Conservation (phyloP, 1,140 invertebrate genomes). For the Drosophila pectinifera region DNA sequence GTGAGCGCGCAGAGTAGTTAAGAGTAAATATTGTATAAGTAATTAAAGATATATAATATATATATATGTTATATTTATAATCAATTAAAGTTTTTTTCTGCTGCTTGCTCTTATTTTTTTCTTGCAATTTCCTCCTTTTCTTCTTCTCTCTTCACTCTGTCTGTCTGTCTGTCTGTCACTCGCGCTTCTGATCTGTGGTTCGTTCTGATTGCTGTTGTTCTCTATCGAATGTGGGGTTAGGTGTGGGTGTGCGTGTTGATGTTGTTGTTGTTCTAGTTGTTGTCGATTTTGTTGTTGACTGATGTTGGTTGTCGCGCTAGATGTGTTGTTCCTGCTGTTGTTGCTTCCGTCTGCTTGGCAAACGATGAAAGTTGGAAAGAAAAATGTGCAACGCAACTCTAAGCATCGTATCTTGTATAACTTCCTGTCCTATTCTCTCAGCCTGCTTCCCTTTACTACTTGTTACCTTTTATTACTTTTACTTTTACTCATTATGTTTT, state of each 20-base stretch:
- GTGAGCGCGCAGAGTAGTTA: conserved; percentile 62
- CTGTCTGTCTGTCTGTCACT: conserved; percentile 16
- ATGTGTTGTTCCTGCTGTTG: conserved; percentile 37
- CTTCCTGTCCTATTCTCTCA: conserved; percentile 42
- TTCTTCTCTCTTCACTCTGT: conserved; percentile 1
- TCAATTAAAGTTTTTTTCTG: conserved; percentile 63
- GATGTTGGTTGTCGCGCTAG: conserved; percentile 44
- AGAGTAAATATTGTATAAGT: conserved; percentile 77
- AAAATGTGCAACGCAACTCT: conserved; percentile 82
- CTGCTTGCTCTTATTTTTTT: conserved; percentile 29
- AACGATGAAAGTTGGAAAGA: conserved; percentile 76
- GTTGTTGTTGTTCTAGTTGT: conserved; percentile 44
- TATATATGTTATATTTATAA: conserved; percentile 73
- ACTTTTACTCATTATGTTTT: conserved; percentile 50
- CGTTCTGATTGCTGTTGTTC: conserved; percentile 36
- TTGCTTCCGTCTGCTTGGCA: conserved; percentile 76
- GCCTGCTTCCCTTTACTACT: conserved; percentile 38
- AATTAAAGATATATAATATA: conserved; percentile 54
- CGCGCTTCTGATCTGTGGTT: conserved; percentile 39
- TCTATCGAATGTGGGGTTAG: conserved; percentile 29
- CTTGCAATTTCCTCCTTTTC: conserved; percentile 52
- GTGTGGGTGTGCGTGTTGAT: conserved; percentile 49
- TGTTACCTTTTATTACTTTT: conserved; percentile 37
- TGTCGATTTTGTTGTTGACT: conserved; percentile 25
- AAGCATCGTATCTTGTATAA: conserved; percentile 70